phyloP scores from a whole-genome alignment of 2,797 vertebrate species.

The Nannoperca australis region DNA sequence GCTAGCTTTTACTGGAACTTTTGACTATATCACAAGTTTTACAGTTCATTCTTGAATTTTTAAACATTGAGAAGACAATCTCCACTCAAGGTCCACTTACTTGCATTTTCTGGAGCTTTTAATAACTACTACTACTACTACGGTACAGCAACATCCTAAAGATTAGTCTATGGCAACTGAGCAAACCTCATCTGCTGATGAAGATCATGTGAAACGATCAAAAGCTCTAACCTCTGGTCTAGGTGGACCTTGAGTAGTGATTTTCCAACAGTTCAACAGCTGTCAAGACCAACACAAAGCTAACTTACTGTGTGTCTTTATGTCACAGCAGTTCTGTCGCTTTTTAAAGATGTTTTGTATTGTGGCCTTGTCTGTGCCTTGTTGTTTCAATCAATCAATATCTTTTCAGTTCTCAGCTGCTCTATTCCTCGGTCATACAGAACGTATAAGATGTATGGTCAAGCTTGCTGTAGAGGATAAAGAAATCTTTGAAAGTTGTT shows the following conservation, averaged over 20 bases:
- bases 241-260: background rate
- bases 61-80: background rate
- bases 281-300: background rate
- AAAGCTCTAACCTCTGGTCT: background rate
- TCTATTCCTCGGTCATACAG: conserved; percentile 37
- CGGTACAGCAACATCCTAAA: background rate
- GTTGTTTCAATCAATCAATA: conserved; percentile 43
- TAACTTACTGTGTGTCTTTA: conserved; percentile 26
- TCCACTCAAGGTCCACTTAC: background rate
- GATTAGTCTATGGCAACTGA: background rate
- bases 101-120: conserved; percentile 7
- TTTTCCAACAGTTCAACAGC: background rate
- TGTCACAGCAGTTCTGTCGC: conserved; percentile 9
- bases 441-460: conserved; percentile 23
- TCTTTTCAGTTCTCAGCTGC: conserved; percentile 35
- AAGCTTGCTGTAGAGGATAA: conserved; percentile 38
- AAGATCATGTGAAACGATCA: background rate
- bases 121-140: no score
- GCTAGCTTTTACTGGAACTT: conserved; percentile 6
- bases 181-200: conserved; percentile 12
- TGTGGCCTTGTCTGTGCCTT: conserved; percentile 56
- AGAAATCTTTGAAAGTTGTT: conserved; percentile 32
- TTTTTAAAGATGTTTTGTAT: conserved; percentile 47
- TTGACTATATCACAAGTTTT: background rate
- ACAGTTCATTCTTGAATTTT: background rate